Base-by-base conservation (phyloP, 2,113 vertebrate species). In the Myotis lucifugus region DNA sequence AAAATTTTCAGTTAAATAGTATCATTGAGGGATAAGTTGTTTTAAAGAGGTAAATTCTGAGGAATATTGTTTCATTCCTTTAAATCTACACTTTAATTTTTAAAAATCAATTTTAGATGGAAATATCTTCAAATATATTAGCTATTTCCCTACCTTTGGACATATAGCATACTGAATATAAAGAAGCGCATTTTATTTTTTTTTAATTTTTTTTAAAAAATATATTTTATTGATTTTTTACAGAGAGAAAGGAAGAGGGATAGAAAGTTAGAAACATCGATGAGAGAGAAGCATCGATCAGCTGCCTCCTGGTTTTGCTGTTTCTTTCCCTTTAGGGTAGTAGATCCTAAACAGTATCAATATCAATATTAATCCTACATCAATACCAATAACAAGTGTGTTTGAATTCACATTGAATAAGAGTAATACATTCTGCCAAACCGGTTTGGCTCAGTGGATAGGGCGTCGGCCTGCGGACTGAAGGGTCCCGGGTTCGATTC, bases 71-170 rank as follows among this genome's bases (percentile, higher is more conserved):
- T 90, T 91, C 69, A 48, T 46, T 95, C 29, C 34, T 90, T 81
- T 72, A 74, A 93, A 81, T 0, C 2, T 1, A 85, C 72, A 78
- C 13, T 50, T 93, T 29, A 77, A 11, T 27, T 79, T 89, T 92
- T 89, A 15, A 21, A 90, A 96, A 88, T 73, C 69, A 73, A 69
- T 70, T 91, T 83, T 79, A 32, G 54, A 86, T 83, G 37, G 23
- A 86, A 94, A 27, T 50, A 32, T n/a, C 29, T 78, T 34, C 69
- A 91, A 88, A 88, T 54, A 56, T 12, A 90, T 48, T 72, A 72
- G 66, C 46, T 90, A 56, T 67, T 93, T 91, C 4, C 29, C 6
- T 64, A 32, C n/a, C 18, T 91, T 88, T 84, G 40, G 50, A 88
- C 67, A 48, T 4, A 82, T 2, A 93, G 11, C 13, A 93, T 74